Evolutionary conservation across 2,888 invertebrate genomes (phyloP).

Genomic region (Polydrusus pterygomalis): DNA sequence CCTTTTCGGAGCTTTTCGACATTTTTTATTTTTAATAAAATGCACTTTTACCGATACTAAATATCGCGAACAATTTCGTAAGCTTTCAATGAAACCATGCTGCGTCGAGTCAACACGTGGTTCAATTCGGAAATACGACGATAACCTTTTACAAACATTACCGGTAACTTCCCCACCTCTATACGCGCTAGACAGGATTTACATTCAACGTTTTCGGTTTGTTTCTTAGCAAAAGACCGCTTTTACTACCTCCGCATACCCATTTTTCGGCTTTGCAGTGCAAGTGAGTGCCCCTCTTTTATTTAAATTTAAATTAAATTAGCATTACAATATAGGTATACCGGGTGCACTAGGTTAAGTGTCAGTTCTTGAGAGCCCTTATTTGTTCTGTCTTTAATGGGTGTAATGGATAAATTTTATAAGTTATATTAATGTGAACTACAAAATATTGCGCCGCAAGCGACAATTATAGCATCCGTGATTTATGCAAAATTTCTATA

Average conservation of each 20-base stretch:
- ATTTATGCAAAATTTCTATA: too few species aligned
- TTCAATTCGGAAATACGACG: conserved; percentile 28
- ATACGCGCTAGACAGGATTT: background rate
- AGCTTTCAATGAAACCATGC: conserved; percentile 36
- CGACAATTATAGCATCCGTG: too few species aligned
- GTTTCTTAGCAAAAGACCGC: conserved; percentile 18
- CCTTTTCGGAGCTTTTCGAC: conserved; percentile 38
- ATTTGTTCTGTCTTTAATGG: background rate
- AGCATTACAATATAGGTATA: conserved; percentile 24
- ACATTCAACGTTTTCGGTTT: background rate
- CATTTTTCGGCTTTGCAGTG: conserved; percentile 18
- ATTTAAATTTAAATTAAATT: conserved; percentile 14
- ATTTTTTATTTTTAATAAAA: conserved; percentile 17
- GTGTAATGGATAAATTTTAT: background rate
- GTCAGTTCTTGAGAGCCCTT: background rate
- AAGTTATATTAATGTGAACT: too few species aligned
- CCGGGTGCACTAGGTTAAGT: conserved; percentile 41
- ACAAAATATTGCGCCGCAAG: too few species aligned
- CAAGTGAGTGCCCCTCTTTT: conserved; percentile 29
- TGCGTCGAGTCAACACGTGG: conserved; percentile 39
- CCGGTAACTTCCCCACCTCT: conserved; percentile 28
- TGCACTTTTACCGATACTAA: conserved; percentile 13
- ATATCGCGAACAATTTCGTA: background rate
- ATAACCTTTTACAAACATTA: conserved; percentile 41
- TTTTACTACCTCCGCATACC: conserved; percentile 19